Evolutionary conservation across 2,888 invertebrate species (phyloP).

Genomic region (Drosophila mayaguana): DNA sequence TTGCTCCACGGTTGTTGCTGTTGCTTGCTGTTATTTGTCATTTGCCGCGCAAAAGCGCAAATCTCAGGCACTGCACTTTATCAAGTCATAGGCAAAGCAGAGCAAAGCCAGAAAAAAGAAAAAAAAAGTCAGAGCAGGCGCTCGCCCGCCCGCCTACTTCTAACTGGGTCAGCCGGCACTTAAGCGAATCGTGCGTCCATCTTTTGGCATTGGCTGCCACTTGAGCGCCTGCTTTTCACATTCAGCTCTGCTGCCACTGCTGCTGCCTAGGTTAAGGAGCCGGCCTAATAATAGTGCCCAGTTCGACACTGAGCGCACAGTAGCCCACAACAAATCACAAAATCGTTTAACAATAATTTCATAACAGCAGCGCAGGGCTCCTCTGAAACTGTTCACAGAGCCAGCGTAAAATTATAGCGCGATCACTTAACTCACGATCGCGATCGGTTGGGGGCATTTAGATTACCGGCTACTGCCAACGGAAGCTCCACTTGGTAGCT

Average conservation of each 20-base stretch:
- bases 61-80: constrained; percentile 75
- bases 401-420: constrained; percentile 84
- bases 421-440: constrained; percentile 85
- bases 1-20: constrained; percentile 35
- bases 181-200: constrained; percentile 77
- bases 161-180: constrained; percentile 79
- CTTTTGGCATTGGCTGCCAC: constrained; percentile 74
- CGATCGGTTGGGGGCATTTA: constrained; percentile 83
- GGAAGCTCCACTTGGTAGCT: constrained; percentile 67
- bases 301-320: constrained; percentile 60
- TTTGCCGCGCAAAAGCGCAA: constrained; percentile 73
- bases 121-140: constrained; percentile 2
- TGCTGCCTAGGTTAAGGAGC: constrained; percentile 56
- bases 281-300: constrained; percentile 63
- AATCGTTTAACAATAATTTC: constrained; percentile 82
- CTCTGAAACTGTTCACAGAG: constrained; percentile 46
- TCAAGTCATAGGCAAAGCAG: constrained; percentile 64
- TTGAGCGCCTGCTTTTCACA: constrained; percentile 47
- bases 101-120: not conserved
- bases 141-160: constrained; percentile 36
- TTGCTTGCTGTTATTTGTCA: constrained; percentile 70
- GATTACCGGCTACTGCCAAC: constrained; percentile 80
- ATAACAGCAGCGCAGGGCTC: constrained; percentile 57
- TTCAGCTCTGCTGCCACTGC: constrained; percentile 9
- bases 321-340: constrained; percentile 80